phyloP scores from a whole-genome alignment of 2,888 invertebrate species.

The Stictocephala bisonia region DNA sequence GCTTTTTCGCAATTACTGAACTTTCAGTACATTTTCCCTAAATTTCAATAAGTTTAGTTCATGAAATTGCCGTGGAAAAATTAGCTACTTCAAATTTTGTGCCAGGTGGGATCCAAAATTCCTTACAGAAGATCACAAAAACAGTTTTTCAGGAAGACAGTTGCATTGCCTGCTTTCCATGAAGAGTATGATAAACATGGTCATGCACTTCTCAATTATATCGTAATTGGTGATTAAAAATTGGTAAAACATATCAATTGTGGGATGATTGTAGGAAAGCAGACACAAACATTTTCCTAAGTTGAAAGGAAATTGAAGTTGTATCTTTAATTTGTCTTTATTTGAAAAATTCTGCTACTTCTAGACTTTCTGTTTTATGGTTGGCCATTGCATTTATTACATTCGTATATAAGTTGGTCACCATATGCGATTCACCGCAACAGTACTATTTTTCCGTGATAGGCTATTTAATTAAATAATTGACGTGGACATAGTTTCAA shows the following conservation, averaged over 20 bases:
- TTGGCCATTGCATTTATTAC: no score
- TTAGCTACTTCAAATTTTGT: not conserved
- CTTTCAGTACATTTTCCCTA: conserved; percentile 12
- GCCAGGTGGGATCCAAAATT: not conserved
- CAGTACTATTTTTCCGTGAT: no score
- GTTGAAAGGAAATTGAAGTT: no score
- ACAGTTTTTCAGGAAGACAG: not conserved
- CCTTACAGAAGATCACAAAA: not conserved
- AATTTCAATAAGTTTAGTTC: not conserved
- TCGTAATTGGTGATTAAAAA: not conserved
- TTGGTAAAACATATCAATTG: not conserved
- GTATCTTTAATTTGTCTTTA: no score
- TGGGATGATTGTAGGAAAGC: not conserved
- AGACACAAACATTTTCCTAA: no score
- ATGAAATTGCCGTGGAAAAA: not conserved
- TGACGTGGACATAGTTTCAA: no score
- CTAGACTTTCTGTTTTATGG: no score
- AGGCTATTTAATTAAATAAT: no score
- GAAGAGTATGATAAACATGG: not conserved
- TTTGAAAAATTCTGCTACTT: no score
- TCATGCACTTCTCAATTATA: not conserved
- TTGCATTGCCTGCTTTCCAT: not conserved
- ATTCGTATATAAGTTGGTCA: no score
- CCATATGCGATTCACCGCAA: no score
- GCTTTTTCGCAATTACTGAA: not conserved